phyloP scores from a whole-genome alignment of 2,888 invertebrate species.

The Ectobius pallidus region DNA sequence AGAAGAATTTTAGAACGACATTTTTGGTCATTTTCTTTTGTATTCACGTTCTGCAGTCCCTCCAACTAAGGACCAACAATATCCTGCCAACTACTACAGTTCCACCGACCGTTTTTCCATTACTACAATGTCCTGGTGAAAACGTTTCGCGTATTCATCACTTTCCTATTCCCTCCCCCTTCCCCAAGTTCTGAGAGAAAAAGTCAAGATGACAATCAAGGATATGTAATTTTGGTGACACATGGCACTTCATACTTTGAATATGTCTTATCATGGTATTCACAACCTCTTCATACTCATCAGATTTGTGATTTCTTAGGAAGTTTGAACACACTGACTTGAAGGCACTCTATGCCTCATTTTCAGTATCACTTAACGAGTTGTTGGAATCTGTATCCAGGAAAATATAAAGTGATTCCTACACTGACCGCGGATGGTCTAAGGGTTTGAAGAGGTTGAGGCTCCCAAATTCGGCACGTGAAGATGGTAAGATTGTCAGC shows the following conservation, averaged over 20 bases:
- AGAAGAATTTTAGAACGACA: not conserved
- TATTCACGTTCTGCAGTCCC: not conserved
- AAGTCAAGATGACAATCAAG: not conserved
- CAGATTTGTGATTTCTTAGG: not conserved
- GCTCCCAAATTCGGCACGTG: not conserved
- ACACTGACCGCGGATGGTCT: no score
- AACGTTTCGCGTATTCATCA: not conserved
- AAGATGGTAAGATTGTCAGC: no score
- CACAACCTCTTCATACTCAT: not conserved
- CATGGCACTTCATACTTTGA: constrained; percentile 11
- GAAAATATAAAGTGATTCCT: not conserved
- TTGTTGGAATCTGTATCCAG: not conserved
- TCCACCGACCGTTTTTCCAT: not conserved
- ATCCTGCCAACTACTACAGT: constrained; percentile 4
- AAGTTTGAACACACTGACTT: not conserved
- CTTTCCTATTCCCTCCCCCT: no score
- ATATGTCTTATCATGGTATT: not conserved
- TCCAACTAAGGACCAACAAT: constrained; percentile 6
- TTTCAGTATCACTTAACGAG: not conserved
- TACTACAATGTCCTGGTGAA: constrained; percentile 8
- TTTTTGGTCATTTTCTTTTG: not conserved
- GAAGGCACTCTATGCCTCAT: not conserved
- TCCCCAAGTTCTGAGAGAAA: not conserved
- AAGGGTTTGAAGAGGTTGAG: no score
- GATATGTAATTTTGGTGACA: constrained; percentile 12